phyloP scores from a whole-genome alignment of 1,140 invertebrate species.

The Dryas iulia region DNA sequence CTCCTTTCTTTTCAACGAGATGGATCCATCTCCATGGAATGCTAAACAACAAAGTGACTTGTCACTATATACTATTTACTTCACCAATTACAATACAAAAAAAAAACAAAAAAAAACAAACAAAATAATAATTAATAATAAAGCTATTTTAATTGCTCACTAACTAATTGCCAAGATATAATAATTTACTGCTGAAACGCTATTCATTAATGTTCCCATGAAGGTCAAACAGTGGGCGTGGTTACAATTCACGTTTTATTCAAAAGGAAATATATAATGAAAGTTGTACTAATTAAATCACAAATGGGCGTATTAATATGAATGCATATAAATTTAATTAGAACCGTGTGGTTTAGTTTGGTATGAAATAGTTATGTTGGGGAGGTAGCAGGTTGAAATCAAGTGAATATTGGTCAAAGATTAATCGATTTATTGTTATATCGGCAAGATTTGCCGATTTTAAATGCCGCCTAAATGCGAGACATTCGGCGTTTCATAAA shows the following conservation, averaged over 20 bases:
- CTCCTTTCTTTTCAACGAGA: too few relatives aligned
- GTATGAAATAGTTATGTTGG: too few relatives aligned
- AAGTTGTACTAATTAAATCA: slow-evolving; percentile 12
- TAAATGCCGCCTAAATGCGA: too few relatives aligned
- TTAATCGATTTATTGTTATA: too few relatives aligned
- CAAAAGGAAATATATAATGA: slow-evolving; percentile 23
- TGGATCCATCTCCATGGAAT: too few relatives aligned
- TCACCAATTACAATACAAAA: too few relatives aligned
- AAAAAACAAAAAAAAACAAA: background rate
- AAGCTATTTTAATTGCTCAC: background rate
- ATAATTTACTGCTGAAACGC: background rate
- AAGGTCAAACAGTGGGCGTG: slow-evolving; percentile 11
- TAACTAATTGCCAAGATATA: background rate
- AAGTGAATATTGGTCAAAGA: too few relatives aligned
- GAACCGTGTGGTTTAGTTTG: background rate
- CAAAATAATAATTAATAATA: background rate
- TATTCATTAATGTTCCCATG: slow-evolving; percentile 9
- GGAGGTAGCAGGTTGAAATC: too few relatives aligned
- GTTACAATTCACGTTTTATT: slow-evolving; percentile 3
- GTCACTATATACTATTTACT: too few relatives aligned
- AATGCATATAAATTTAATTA: background rate
- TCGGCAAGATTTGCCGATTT: too few relatives aligned
- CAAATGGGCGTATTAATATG: slow-evolving; percentile 19
- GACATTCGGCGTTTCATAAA: too few relatives aligned
- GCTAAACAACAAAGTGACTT: too few relatives aligned